A percentile compares a stretch with the other conserved stretches of the same genome.
phyloP scores from a whole-genome alignment of 2,888 invertebrate species.

The Melipona bicolor region DNA sequence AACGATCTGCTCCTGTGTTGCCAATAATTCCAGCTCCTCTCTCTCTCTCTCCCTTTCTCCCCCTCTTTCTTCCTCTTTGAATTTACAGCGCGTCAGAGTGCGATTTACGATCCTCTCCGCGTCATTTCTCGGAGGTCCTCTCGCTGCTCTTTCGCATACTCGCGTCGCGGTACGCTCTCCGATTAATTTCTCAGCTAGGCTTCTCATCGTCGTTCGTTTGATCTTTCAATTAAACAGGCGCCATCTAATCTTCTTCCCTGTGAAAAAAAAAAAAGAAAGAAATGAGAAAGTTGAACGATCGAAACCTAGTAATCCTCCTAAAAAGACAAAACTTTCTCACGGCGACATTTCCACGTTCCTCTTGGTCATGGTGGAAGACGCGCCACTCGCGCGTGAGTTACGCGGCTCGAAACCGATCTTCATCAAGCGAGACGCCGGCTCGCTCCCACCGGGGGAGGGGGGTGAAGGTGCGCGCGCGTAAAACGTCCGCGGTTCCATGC shows the following conservation, averaged over 20 bases:
- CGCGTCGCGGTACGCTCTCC: no score
- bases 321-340: conserved; percentile 51
- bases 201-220: no score
- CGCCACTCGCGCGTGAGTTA: conserved; percentile 52
- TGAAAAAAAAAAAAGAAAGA: no score
- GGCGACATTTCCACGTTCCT: conserved; percentile 23
- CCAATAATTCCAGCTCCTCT: not conserved
- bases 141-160: not conserved
- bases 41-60: not conserved
- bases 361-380: not conserved
- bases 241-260: no score
- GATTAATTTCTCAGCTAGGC: no score
- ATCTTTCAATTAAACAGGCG: no score
- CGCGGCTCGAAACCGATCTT: conserved; percentile 69
- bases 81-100: conserved; percentile 37
- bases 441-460: conserved; percentile 29
- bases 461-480: conserved; percentile 58
- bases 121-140: conserved; percentile 11
- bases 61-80: not conserved
- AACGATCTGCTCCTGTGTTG: not conserved
- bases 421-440: conserved; percentile 60
- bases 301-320: no score
- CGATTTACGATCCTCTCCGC: conserved; percentile 28
- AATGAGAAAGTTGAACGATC: no score
- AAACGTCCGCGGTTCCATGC: conserved; percentile 65